These are phyloP conservation scores for Apamea epomidion DNA, from an alignment of 2,888 invertebrate genomes.

Conservation along the genomic window DNA sequence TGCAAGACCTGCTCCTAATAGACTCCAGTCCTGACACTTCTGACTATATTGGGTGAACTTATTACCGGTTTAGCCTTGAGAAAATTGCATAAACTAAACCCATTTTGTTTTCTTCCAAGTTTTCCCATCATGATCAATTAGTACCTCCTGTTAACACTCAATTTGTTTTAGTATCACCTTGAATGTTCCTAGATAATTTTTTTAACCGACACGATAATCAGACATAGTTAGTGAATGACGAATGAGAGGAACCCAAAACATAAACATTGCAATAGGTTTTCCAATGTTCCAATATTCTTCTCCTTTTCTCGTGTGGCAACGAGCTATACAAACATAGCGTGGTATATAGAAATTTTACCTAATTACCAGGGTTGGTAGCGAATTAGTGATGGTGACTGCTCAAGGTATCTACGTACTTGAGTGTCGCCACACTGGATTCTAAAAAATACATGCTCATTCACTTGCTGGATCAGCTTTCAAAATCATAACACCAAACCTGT, in stretches of 20 bases:
- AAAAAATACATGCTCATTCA: background rate
- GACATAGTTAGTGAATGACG: background rate
- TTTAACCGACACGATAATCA: background rate
- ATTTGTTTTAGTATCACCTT: background rate
- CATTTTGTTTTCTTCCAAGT: conserved; percentile 29
- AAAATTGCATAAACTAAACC: conserved; percentile 11
- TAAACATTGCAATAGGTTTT: background rate
- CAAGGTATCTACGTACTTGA: background rate
- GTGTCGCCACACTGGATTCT: background rate
- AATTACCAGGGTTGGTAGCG: background rate
- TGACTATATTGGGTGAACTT: conserved; percentile 7
- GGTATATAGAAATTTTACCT: background rate
- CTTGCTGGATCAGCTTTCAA: background rate
- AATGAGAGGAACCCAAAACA: conserved; percentile 5
- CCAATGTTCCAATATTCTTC: background rate
- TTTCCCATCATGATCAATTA: conserved; percentile 18
- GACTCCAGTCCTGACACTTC: background rate
- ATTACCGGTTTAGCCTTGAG: conserved; percentile 4
- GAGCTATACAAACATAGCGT: background rate
- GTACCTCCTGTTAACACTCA: background rate
- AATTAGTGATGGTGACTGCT: background rate
- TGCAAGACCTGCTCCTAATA: background rate
- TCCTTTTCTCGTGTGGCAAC: background rate
- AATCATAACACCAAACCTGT: conserved; percentile 37
- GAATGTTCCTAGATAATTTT: background rate